Percentiles rank a stretch among this genome's conserved stretches.
Evolutionary conservation across 2,797 vertebrate genomes (phyloP).

Genomic region (Parauchenoglanis ngamensis): DNA sequence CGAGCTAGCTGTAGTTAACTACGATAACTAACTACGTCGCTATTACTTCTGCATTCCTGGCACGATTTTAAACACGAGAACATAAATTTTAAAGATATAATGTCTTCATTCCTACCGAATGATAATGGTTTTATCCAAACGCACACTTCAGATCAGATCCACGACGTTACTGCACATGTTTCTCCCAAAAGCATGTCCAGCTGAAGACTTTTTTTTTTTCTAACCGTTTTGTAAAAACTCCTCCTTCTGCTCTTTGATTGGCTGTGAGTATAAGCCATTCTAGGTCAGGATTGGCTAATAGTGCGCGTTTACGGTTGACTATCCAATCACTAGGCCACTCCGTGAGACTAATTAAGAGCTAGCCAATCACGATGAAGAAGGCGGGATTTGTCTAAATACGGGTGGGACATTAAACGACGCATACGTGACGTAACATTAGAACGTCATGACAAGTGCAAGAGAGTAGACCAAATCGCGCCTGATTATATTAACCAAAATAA

Average conservation of each 20-base stretch:
- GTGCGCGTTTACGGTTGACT: not conserved
- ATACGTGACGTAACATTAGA: not conserved
- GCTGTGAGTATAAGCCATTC: not conserved
- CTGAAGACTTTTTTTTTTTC: not conserved
- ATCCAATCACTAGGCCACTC: not conserved
- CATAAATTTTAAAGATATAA: not conserved
- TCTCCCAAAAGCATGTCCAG: not conserved
- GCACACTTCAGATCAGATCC: conserved; percentile 3
- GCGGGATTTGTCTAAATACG: conserved; percentile 8
- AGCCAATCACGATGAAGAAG: not conserved
- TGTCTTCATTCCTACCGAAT: conserved; percentile 9
- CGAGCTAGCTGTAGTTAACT: not conserved
- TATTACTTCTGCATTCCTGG: not conserved
- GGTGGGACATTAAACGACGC: not conserved
- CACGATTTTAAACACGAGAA: not conserved
- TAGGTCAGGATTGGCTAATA: not conserved
- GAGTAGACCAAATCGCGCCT: not conserved
- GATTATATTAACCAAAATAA: not conserved
- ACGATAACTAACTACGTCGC: not conserved
- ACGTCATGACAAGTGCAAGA: not conserved
- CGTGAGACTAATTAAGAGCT: too few species aligned
- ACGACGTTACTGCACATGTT: conserved; percentile 4
- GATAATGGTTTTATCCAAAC: not conserved
- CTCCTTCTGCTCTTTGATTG: not conserved
- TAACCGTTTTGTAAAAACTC: conserved; percentile 2